phyloP scores from a whole-genome alignment of 2,113 vertebrate species.

The Corythornis madagascariensis region DNA sequence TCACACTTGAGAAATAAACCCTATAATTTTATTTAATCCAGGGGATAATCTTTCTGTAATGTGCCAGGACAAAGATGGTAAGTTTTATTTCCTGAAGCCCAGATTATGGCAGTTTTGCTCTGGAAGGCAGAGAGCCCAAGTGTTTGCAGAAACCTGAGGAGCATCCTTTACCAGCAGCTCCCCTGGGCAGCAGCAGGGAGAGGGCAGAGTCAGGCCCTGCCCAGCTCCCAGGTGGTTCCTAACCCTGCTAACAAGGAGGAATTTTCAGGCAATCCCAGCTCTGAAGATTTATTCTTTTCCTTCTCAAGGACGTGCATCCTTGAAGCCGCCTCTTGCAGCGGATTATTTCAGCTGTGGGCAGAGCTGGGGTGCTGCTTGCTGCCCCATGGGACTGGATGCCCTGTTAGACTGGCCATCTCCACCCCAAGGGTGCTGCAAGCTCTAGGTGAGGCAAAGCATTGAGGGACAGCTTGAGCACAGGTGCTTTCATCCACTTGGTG shows the following conservation, averaged over 20 bases:
- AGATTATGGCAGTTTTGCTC: neutral
- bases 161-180: neutral
- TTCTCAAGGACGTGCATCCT: slow-evolving; percentile 49
- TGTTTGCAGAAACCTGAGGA: neutral
- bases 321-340: neutral
- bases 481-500: accelerated
- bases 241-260: neutral
- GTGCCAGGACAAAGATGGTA: slow-evolving; percentile 21
- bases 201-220: neutral
- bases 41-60: slow-evolving; percentile 11
- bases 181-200: neutral
- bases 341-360: neutral
- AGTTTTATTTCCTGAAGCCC: neutral
- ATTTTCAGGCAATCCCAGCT: slow-evolving; percentile 33
- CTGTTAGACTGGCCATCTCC: accelerated
- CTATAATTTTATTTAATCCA: slow-evolving; percentile 35
- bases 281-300: slow-evolving; percentile 28
- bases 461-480: accelerated
- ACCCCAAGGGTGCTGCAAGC: neutral
- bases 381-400: accelerated
- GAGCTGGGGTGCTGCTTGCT: accelerated
- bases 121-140: neutral
- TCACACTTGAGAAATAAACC: slow-evolving; percentile 11
- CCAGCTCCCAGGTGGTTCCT: neutral
- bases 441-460: accelerated